Evolutionary conservation across 1,140 invertebrate species (phyloP).

Genomic region (Lucilia sericata): DNA sequence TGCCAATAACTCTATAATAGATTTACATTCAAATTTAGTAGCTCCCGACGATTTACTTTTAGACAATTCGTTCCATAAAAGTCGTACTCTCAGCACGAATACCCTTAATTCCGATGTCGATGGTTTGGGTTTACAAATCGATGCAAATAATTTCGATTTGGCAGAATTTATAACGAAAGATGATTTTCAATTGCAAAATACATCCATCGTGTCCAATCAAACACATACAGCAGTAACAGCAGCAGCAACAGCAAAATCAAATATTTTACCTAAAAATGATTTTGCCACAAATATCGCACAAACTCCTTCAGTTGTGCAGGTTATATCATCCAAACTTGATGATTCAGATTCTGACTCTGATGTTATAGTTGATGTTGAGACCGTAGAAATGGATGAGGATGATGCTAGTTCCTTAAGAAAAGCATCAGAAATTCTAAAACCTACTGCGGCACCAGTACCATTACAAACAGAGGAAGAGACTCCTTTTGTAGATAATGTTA

Average conservation of each 20-base stretch:
- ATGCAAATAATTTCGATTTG: slow-evolving; percentile 63
- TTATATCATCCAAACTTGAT: slow-evolving; percentile 49
- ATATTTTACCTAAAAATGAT: slow-evolving; percentile 1
- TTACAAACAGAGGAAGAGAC: slow-evolving; percentile 51
- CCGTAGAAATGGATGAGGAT: slow-evolving; percentile 57
- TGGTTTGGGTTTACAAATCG: slow-evolving; percentile 59
- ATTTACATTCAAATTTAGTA: slow-evolving; percentile 32
- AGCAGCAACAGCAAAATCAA: neutral
- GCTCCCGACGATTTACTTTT: slow-evolving; percentile 37
- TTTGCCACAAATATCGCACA: neutral
- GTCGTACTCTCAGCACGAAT: slow-evolving; percentile 60
- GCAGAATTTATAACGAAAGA: slow-evolving; percentile 66
- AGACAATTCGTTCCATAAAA: slow-evolving; percentile 48
- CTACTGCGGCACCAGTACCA: neutral
- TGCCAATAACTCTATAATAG: neutral
- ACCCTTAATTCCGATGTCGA: slow-evolving; percentile 57
- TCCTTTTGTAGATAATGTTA: slow-evolving; percentile 60
- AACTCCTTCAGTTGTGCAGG: neutral
- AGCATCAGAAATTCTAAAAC: slow-evolving; percentile 10
- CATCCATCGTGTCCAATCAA: neutral
- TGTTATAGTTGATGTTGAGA: slow-evolving; percentile 65
- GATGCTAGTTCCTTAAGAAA: slow-evolving; percentile 34
- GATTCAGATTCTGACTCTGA: slow-evolving; percentile 63
- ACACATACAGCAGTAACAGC: neutral
- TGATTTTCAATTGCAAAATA: slow-evolving; percentile 53